Base-by-base conservation (phyloP, 2,888 invertebrate species). In the Chrysotoxum bicinctum region DNA sequence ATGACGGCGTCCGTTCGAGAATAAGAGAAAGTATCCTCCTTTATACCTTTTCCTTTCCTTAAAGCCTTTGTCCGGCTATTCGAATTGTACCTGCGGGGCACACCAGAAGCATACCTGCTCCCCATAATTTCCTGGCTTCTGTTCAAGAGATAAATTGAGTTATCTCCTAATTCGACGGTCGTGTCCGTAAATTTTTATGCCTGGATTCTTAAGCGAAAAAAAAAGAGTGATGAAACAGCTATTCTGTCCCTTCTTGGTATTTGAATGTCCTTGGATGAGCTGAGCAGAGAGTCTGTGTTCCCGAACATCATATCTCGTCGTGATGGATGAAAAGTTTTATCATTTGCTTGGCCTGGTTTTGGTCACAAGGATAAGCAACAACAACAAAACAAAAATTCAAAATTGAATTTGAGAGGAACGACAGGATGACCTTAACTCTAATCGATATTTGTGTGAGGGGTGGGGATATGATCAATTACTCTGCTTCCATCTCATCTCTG, bases 121-220 rank as follows among this genome's bases (percentile, higher is more conserved):
- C 21, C 14, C 16, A 5, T 12, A 12, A 19, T 19, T 35, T 19
- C 35, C 7, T 80, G 35, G 48, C 58, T 76, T 56, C 43, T 40
- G 32, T 35, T 16, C 58, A 37, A 54, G 64, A 85, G 81, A 81
- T 85, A 85, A 85, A 81, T 85, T 77, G 69, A 85, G 85, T 85
- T 81, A 85, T 85, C 81, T 77, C 23, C 85, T 85, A 81, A 85
- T 85, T 85, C 76, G 72, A 73, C 56, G 62, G 76, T 81, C 85
- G 85, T 85, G 85, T 81, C 50, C 69, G 80, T 85, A 74, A 62
- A 69, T 80, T 76, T 80, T 16, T 69, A 77, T 76, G 76, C 72
- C 69, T 73, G 40, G 56, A n/a, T n/a, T 68, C 66, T 66, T 3
- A 21, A 43, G 76, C 70, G 60, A 64, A 54, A 56, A 56, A 83